Evolutionary conservation across 2,888 invertebrate genomes (phyloP), one percentile per base, ranked within the genome.

Genomic region (Netelia melanura): DNA sequence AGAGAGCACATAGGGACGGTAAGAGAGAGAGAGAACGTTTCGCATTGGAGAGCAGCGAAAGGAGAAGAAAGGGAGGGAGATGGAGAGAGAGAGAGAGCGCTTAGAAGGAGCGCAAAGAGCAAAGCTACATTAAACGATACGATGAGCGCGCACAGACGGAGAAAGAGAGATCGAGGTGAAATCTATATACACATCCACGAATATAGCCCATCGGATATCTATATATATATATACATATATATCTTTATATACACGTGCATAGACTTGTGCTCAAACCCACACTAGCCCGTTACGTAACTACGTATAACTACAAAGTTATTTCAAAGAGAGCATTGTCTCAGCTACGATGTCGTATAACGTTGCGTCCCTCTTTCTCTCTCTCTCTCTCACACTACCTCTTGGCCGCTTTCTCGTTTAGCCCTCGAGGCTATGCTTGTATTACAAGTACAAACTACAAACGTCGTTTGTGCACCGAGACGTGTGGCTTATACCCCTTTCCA

Each of bases 361-460:
- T 70, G 80, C 68, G 75, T 79, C 76, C 70, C 61, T 77, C 17
- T 25, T 62, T 44, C 58, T 76, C 79, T 76, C 56, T 76, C 79
- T 76, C 56, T 67, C 58, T 43, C 44, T 14, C 25, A 11, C 64
- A 21, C 43, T 38, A 48, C 54, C 25, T 52, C 43, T 30, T 56
- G 71, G 52, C 68, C 43, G 58, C 48, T 52, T n/a, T 52, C 52
- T 52, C 52, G 11, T n/a, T 52, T 30, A 44, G 76, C 62, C 61
- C 23, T 68, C 48, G 30, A 5, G 81, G 86, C 80, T 75, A 65
- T 43, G 70, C 80, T 78, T 84, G 85, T 85, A 83, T 86, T 85
- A 85, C 82, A 86, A 82, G 86, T 84, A 86, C 84, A 84, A 84
- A 84, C 84, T 78, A 74, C 84, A 84, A 86, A 86, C 84, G 85